Evolutionary conservation across 2,113 vertebrate genomes (phyloP), one percentile per base, ranked within the genome.

Genomic region (Crocuta crocuta): DNA sequence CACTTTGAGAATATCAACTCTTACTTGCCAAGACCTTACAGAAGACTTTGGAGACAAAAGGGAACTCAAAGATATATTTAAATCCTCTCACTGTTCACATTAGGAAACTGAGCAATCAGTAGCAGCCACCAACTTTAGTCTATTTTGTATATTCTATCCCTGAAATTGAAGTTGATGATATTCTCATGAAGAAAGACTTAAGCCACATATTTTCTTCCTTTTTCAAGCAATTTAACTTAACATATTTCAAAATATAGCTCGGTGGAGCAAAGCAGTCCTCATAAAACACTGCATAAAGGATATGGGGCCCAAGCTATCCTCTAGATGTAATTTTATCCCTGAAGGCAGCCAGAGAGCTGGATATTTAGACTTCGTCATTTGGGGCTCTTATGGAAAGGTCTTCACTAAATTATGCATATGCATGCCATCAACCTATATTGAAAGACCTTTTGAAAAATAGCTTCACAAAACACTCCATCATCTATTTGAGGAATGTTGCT

Each of bases 361-460:
- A 78, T 33, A 65, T 71, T 93, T 74, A 50, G 76, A 74, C 31
- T 87, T 91, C 50, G 82, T 88, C 68, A 93, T 81, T 65, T 92
- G 48, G 84, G 81, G 53, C n/a, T 48, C 26, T 55, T 83, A 11
- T 48, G 80, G 31, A 94, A 97, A 96, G 68, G 55, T 35, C 93
- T 94, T 92, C 74, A 86, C 95, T 97, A 92, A 97, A 94, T 95
- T 81, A 87, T 89, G 35, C 73, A 79, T 91, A 76, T 17, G 53
- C 8, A 63, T 31, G 50, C 45, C 50, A 81, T 84, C 53, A 70
- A 74, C 74, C 26, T 85, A 11, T 58, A 87, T 55, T 10, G 3
- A 82, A 79, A 50, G 39, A 86, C 45, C 53, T 68, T 87, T 50
- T 84, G 93, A 92, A 86, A 94, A 95, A 87, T 0, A 43, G 71